Percentiles rank a stretch among this genome's conserved stretches.
phyloP scores from a whole-genome alignment of 2,113 vertebrate genomes.

The Casuarius casuarius region DNA sequence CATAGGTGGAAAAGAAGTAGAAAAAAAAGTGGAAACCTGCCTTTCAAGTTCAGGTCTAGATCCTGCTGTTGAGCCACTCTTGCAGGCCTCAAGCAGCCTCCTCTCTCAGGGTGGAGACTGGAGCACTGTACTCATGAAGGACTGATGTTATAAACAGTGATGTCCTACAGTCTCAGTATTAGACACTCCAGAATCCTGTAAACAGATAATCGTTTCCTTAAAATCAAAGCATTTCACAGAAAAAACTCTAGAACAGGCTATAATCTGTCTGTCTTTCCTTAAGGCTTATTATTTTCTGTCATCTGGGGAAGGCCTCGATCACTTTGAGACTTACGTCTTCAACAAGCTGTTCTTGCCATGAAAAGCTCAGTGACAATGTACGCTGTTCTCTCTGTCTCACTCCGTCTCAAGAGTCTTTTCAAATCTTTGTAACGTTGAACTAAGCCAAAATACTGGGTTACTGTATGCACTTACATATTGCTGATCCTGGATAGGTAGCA shows the following conservation, averaged over 20 bases:
- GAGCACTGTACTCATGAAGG: background rate
- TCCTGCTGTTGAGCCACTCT: background rate
- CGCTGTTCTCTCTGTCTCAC: background rate
- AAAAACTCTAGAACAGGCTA: background rate
- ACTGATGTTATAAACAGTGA: background rate
- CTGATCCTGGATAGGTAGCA: background rate
- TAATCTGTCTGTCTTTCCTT: background rate
- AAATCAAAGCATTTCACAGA: background rate
- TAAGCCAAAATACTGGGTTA: background rate
- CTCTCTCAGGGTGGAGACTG: background rate
- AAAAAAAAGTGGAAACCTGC: background rate
- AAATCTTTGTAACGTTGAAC: background rate
- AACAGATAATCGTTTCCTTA: background rate
- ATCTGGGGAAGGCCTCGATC: background rate
- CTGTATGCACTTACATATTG: fast-evolving
- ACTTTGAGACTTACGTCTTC: background rate
- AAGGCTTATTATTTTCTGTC: background rate
- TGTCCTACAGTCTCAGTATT: background rate
- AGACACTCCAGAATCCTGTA: background rate
- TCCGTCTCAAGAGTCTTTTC: background rate
- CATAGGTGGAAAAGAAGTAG: background rate
- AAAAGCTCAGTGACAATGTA: background rate
- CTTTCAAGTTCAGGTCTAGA: background rate
- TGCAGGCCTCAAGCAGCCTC: background rate
- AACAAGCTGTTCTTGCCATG: background rate